A percentile compares a stretch with the other conserved stretches of the same genome.
Evolutionary conservation across 1,140 invertebrate species (phyloP).

Genomic region (Cepaea nemoralis): DNA sequence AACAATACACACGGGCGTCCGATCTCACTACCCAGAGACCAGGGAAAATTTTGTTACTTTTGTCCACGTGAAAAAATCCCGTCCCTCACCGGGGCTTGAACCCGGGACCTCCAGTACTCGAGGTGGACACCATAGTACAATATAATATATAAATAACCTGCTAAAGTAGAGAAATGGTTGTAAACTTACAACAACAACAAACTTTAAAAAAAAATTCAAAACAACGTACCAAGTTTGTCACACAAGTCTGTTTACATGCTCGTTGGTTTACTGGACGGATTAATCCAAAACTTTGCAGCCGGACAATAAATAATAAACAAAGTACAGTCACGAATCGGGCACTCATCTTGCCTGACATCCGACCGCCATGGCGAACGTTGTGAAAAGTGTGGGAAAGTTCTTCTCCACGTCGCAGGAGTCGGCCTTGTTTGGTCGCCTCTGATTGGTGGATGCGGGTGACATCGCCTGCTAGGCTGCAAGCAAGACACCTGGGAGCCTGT

Average conservation of each 20-base stretch:
- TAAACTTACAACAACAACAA: too few relatives aligned
- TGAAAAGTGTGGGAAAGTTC: conserved; percentile 12
- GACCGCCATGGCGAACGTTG: neutral
- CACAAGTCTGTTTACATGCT: neutral
- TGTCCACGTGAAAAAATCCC: too few relatives aligned
- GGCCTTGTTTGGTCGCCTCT: neutral
- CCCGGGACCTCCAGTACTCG: too few relatives aligned
- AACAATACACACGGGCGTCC: too few relatives aligned
- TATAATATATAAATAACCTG: too few relatives aligned
- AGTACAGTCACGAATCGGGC: neutral
- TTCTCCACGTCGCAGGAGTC: neutral
- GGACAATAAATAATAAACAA: neutral
- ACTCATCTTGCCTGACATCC: neutral
- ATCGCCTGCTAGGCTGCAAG: too few relatives aligned
- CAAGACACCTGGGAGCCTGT: too few relatives aligned
- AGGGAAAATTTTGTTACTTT: too few relatives aligned
- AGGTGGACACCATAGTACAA: too few relatives aligned
- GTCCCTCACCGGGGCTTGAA: too few relatives aligned
- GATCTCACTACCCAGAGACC: too few relatives aligned
- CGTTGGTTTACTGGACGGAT: neutral
- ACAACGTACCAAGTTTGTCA: neutral
- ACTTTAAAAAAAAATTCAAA: neutral
- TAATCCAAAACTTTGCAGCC: neutral
- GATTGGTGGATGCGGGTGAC: neutral
- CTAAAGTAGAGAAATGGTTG: too few relatives aligned